Evolutionary conservation across 1,140 invertebrate genomes (phyloP), one percentile per base, ranked within the genome.

Genomic region (Orchesella cincta): DNA sequence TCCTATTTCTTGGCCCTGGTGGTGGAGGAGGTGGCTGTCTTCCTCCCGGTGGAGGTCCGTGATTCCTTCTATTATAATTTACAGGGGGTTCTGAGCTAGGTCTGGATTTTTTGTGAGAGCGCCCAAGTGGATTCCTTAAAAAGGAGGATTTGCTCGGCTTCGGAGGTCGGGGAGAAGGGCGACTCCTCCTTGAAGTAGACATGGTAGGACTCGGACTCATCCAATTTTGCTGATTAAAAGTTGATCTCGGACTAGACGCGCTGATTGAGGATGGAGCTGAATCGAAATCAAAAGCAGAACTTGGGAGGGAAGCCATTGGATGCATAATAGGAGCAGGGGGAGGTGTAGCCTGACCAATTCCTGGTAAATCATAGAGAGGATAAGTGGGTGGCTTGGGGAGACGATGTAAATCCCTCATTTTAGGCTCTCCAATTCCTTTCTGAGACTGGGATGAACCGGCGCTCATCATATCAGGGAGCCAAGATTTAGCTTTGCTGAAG

Each of bases 331-430:
- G 81, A 0, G 81, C 70, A 34, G 81, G 81, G 20, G 81, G 81
- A 33, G 81, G 81, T 16, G 81, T 82, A 8, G 79, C 81, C 81
- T 79, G 78, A 16, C 79, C 76, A 31, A 78, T 36, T 20, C 12
- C 35, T 0, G 78, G 74, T 73, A 82, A 73, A 33, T 82, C 81
- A 36, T 82, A 82, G 0, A 82, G 52, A 18, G 81, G 81, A 39
- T 82, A 82, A 29, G 80, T 79, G 20, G 81, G 81, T 28, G 81
- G 81, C 46, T 80, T 79, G 1, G 81, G 81, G 14, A 82, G 28
- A 23, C 81, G 57, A 23, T 82, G 70, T 54, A 79, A 73, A 14
- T 80, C 76, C 20, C 71, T 64, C 75, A 79, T 77, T 64, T 78
- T 78, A 35, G 78, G 75, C 29, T 67, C 62, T 14, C 62, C 62